Base-by-base conservation (phyloP, 2,888 invertebrate genomes). In the Deroplatys truncata region DNA sequence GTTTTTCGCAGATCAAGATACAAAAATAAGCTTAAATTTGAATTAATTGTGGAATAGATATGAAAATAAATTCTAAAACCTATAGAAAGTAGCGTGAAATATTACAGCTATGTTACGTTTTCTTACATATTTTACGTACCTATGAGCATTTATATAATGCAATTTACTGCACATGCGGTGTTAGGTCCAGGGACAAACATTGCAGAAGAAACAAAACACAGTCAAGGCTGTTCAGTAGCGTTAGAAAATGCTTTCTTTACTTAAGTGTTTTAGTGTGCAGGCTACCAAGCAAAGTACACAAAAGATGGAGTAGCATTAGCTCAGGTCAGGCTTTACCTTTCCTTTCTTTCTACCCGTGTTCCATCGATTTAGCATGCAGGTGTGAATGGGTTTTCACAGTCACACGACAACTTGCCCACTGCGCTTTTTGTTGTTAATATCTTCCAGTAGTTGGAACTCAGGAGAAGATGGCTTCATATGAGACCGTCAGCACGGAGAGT, bases 371-470 rank as follows among this genome's bases (percentile, higher is more conserved):
- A 90, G 90, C 90, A 28, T 84, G n/a, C 83, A 88, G 88, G 90
- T 90, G 90, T 85, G 90, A 90, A 90, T 90, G 84, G 90, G 49
- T 86, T 86, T 83, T 89, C 89, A 89, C 89, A 89, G 84, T 84
- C 84, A 72, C 84, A 43, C 49, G 88, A 85, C 89, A 89, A 89
- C 28, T 82, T 87, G 43, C 87, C 87, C 43, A 87, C 87, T 87
- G 87, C 31, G 82, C 87, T 87, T 87, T 87, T 87, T 83, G 83
- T 87, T 87, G 82, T 83, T 83, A 72, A 72, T 72, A 72, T 72
- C 43, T 43, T 43, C 56, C 56, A 72, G 56, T 72, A 72, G 56
- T 72, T 72, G 56, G 56, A 72, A 72, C 56, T 72, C 56, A 0
- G 16, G 9, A 3, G 56, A 72, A 72, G 56, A 72, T 72, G 56